phyloP scores from a whole-genome alignment of 2,888 invertebrate genomes.

The Timandra comae region DNA sequence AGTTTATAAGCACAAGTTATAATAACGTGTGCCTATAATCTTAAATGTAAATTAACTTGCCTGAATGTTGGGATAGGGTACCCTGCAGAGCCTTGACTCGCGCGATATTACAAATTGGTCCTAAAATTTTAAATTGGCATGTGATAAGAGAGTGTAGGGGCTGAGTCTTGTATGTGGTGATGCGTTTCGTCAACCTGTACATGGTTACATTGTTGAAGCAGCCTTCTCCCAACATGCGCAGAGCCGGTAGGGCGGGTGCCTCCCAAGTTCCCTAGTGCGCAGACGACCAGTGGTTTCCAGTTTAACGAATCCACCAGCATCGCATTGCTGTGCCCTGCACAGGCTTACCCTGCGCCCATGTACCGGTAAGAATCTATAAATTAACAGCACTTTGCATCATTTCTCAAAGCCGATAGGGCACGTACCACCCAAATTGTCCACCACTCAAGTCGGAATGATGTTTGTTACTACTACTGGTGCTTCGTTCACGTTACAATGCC shows the following conservation, averaged over 20 bases:
- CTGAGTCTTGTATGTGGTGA: constrained; percentile 27
- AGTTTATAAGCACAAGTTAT: constrained; percentile 40
- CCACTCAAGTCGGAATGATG: constrained; percentile 71
- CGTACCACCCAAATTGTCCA: constrained; percentile 61
- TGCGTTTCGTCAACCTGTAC: constrained; percentile 20
- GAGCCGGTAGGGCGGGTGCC: constrained; percentile 82
- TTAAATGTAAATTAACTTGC: constrained; percentile 73
- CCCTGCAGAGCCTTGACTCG: constrained; percentile 82
- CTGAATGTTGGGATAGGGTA: constrained; percentile 99
- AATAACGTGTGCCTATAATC: constrained; percentile 50
- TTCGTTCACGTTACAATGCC: constrained; percentile 80
- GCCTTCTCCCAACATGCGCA: constrained; percentile 77
- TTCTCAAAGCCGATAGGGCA: constrained; percentile 66
- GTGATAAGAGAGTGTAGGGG: constrained; percentile 38
- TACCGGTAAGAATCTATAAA: constrained; percentile 79
- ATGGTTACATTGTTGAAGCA: constrained; percentile 49
- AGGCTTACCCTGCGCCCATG: constrained; percentile 82
- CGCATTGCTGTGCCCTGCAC: constrained; percentile 82
- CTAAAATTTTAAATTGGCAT: constrained; percentile 13
- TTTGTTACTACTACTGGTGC: constrained; percentile 72
- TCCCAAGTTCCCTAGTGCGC: constrained; percentile 78
- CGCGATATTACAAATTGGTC: constrained; percentile 29
- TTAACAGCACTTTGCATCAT: constrained; percentile 46
- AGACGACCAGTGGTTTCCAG: constrained; percentile 79
- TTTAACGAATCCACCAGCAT: constrained; percentile 68